Base-by-base conservation (phyloP, 1,140 invertebrate genomes). In the Heterodera carotae region DNA sequence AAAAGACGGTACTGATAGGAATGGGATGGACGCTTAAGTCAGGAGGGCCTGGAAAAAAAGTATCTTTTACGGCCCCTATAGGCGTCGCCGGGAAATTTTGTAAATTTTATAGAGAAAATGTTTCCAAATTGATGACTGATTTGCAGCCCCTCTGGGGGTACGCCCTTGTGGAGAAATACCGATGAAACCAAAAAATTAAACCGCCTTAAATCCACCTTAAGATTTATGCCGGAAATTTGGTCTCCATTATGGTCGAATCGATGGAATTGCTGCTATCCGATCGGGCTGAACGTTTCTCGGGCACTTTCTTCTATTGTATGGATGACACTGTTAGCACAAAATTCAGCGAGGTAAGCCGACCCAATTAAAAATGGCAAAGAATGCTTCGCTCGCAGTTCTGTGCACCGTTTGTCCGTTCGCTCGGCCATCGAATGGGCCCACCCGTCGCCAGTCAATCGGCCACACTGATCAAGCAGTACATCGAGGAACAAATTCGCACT, bases 261-360 rank as follows among this genome's bases (percentile, higher is more conserved):
- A 81, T 81, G 68, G 10, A 69, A 12, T 29, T 80, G 34, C 53
- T 81, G 60, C 31, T 83, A 10, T 80, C 66, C 64, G 66, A 56
- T n/a, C 62, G 6, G 53, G 71, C 80, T 8, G 29, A 5, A 48
- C 10, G 33, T 10, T 66, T 69, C 39, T 56, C 81, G 5, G 81
- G 80, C 25, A 73, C 81, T 8, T 81, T 82, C 70, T 80, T 81
- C 60, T 81, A 81, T 53, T 83, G 81, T 29, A 81, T 81, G 80
- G 80, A 81, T 53, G 33, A 79, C 18, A 74, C 80, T 22, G 62
- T 70, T 22, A 71, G 81, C 69, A 76, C 67, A n/a, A 82, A 80
- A 60, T 81, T 81, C 53, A 34, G 69, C 29, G 53, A 81, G 59
- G 80, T 81, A 33, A 12, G n/a, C n/a, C 56, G 15, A 25, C 8